Base-by-base conservation (phyloP, 92 coral and sea anemone genomes). In the Porites lobata region DNA sequence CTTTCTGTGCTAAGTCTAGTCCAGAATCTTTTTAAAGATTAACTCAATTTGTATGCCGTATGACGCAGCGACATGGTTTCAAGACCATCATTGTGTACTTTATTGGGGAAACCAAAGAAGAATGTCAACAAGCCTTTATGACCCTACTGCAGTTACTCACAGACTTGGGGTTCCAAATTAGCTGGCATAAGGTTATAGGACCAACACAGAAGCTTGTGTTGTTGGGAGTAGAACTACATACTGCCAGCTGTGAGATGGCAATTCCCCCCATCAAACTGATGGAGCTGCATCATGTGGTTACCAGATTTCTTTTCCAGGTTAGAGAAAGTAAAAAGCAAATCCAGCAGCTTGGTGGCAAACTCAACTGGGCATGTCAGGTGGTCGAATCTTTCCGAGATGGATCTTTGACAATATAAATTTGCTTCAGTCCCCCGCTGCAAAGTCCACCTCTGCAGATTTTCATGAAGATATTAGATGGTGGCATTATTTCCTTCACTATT, bases 191-290 rank as follows among this genome's bases (percentile, higher is more conserved):
- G 3, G 32, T 2, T 29, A 29, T 29, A 29, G 32, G 32, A 29
- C 32, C 32, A 29, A 29, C 32, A 29, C 32, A 29, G 32, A 29
- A 29, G 32, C 32, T 29, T 29, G 32, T 29, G 32, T 29, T 29
- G 0, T 24, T 89, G 9, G 89, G 93, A 3, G 68, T 89, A 8
- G 65, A 84, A 59, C 72, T 89, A 17, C 83, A 89, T 57, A 88
- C 88, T 2, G n/a, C 50, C 4, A n/a, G 11, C 3, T 76, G 88
- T 62, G 38, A 83, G 13, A 83, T 83, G 88, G 17, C 74, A 15
- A 29, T 76, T 1, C 92, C 92, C 2, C 26, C 22, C 20, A 79
- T 14, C 75, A 82, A 88, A 76, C 70, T 88, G 62, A 57, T 15
- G 15, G 62, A 57, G 15, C 11, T 57, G 15, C 62, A 57, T 57